Evolutionary conservation across 2,797 vertebrate genomes (phyloP), one percentile per base, ranked within the genome.

Genomic region (Champsocephalus gunnari): DNA sequence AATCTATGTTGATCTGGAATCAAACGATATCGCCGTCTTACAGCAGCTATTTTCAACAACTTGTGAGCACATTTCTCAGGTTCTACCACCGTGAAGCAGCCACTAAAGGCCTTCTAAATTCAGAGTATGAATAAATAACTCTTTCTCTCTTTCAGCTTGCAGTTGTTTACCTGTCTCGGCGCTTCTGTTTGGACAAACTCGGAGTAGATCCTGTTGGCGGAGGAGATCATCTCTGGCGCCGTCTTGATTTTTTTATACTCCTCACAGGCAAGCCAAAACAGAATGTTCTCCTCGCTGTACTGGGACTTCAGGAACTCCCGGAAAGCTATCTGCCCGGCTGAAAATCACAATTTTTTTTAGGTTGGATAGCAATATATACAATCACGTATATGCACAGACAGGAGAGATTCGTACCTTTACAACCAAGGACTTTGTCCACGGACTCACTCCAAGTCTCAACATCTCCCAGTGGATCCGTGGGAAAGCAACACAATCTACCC

Each of bases 1-100:
- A 97, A 85, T 99, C 98, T 75, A 99, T 98, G 88, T 99, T 99
- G 86, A 99, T 96, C 98, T 99, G 93, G 72, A 89, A 93, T 90
- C 71, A 93, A 87, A 84, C 24, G 61, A 63, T 1, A 66, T 73
- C 9, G 38, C 62, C 71, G 0, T 50, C 48, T 85, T 66, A 79
- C 12, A 49, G 28, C 19, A 34, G 44, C 55, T 80, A 34, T 47
- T 62, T 51, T 71, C 41, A 56, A 19, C 50, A 45, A 24, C 53
- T 60, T 1, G 12, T 47, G 38, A 50, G 53, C 4, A 67, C 16
- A 51, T 16, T 57, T 71, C 3, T 53, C 34, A 19, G 34, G 17
- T 51, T 72, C 73, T 24, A 48, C 47, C 12, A 0, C 12, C 3
- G 43, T 21, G 44, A 55, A 69, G 50, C 5, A 9, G 62, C 62